phyloP scores from a whole-genome alignment of 2,113 vertebrate genomes.

The Cochlearius cochlearius region DNA sequence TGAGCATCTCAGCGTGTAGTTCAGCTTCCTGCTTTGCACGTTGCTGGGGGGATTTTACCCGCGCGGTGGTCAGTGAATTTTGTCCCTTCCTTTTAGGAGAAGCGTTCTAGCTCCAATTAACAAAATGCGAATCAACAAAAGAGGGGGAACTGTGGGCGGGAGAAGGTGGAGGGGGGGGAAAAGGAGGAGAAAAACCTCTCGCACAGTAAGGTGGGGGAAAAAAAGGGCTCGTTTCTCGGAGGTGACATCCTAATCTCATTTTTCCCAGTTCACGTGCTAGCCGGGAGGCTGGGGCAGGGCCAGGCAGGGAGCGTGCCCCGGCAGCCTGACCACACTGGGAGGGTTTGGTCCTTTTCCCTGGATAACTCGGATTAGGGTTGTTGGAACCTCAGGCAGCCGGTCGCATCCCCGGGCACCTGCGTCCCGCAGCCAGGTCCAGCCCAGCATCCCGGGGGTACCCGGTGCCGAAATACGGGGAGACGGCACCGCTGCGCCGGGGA shows the following conservation, averaged over 20 bases:
- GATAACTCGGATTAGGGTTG: constrained; percentile 48
- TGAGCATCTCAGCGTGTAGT: background rate
- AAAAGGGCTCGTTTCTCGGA: background rate
- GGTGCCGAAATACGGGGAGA: fast-evolving
- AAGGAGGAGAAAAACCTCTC: background rate
- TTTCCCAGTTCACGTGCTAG: background rate
- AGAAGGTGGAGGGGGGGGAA: background rate
- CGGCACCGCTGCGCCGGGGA: background rate
- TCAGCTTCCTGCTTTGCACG: background rate
- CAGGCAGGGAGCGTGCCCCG: background rate
- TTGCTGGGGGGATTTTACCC: background rate
- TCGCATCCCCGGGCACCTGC: background rate
- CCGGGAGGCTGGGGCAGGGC: background rate
- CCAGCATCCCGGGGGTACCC: background rate
- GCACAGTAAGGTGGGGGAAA: background rate
- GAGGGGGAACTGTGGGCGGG: background rate
- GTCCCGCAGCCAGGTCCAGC: background rate
- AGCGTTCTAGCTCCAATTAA: background rate
- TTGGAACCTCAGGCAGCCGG: constrained; percentile 33
- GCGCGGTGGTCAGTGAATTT: background rate
- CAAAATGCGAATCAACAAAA: background rate
- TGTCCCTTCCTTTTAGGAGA: background rate
- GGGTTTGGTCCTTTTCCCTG: background rate
- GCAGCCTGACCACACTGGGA: background rate
- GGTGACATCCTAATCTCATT: background rate